Percentiles rank a stretch among this genome's conserved stretches.
Evolutionary conservation across 1,140 invertebrate genomes (phyloP).

Genomic region (Antheraea mylitta): DNA sequence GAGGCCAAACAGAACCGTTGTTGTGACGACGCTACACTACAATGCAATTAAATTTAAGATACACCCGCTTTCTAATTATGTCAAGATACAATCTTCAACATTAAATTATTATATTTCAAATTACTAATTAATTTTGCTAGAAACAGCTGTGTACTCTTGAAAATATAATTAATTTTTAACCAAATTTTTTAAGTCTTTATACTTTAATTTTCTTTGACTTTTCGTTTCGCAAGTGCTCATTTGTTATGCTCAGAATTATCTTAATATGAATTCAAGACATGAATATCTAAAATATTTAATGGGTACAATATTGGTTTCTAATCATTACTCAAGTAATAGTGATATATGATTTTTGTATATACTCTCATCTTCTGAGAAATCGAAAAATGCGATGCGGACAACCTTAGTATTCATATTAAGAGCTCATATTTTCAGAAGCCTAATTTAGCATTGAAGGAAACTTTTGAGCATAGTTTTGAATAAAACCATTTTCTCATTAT

Average conservation of each 20-base stretch:
- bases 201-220: neutral
- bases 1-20: neutral
- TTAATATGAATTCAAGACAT: neutral
- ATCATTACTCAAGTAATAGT: no score
- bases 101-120: slow-evolving; percentile 1
- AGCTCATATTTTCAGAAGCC: no score
- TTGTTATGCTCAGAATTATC: neutral
- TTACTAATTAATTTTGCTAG: neutral
- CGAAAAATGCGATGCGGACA: no score
- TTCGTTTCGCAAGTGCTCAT: neutral
- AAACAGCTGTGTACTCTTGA: neutral
- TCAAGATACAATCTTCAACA: neutral
- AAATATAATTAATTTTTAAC: neutral
- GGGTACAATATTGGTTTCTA: no score
- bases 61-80: neutral
- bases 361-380: no score
- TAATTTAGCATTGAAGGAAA: no score
- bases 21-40: slow-evolving; percentile 5
- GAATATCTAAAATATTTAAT: no score
- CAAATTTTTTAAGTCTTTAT: neutral
- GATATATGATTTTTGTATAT: no score
- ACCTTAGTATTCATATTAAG: no score
- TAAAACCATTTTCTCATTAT: no score
- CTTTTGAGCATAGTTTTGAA: no score
- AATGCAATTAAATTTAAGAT: slow-evolving; percentile 13